phyloP scores from a whole-genome alignment of 2,113 vertebrate species.

The Paracanthobrama guichenoti region DNA sequence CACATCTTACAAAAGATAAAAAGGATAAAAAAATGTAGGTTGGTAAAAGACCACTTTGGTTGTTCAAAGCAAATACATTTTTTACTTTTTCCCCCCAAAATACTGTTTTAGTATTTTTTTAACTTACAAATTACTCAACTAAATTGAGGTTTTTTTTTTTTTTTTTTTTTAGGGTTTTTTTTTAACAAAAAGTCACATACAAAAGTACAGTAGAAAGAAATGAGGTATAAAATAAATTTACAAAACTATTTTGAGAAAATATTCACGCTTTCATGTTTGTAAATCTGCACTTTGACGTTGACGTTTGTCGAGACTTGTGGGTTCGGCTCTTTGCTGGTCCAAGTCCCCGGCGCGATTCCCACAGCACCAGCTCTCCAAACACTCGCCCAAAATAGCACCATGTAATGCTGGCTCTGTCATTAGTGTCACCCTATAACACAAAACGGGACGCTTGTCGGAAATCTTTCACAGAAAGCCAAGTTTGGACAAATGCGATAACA shows the following conservation, averaged over 20 bases:
- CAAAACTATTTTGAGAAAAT: slow-evolving; percentile 72
- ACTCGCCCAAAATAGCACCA: slow-evolving; percentile 69
- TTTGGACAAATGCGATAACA: neutral
- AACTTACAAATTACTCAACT: slow-evolving; percentile 42
- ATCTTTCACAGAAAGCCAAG: neutral
- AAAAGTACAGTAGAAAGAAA: slow-evolving; percentile 85
- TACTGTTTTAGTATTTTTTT: slow-evolving; percentile 36
- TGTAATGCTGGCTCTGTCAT: slow-evolving; percentile 59
- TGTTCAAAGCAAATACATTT: slow-evolving; percentile 38
- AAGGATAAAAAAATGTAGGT: slow-evolving; percentile 54
- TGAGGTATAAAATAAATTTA: slow-evolving; percentile 95
- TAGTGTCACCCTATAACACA: slow-evolving; percentile 70
- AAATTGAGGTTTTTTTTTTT: slow-evolving; percentile 27
- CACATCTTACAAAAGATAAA: slow-evolving; percentile 70
- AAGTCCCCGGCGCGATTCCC: slow-evolving; percentile 16
- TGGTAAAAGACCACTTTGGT: slow-evolving; percentile 58
- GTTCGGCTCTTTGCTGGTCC: slow-evolving; percentile 25
- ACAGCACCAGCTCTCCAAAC: slow-evolving; percentile 38
- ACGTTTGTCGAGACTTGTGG: slow-evolving; percentile 44
- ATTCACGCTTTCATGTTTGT: slow-evolving; percentile 40
- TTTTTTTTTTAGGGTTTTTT: slow-evolving; percentile 50
- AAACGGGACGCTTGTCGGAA: slow-evolving; percentile 10
- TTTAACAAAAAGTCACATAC: slow-evolving; percentile 71
- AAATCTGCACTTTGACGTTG: slow-evolving; percentile 56
- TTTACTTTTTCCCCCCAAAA: neutral